These are phyloP conservation scores for Tachycineta bicolor DNA, from an alignment of 2,113 vertebrate species.

Conservation along the genomic window DNA sequence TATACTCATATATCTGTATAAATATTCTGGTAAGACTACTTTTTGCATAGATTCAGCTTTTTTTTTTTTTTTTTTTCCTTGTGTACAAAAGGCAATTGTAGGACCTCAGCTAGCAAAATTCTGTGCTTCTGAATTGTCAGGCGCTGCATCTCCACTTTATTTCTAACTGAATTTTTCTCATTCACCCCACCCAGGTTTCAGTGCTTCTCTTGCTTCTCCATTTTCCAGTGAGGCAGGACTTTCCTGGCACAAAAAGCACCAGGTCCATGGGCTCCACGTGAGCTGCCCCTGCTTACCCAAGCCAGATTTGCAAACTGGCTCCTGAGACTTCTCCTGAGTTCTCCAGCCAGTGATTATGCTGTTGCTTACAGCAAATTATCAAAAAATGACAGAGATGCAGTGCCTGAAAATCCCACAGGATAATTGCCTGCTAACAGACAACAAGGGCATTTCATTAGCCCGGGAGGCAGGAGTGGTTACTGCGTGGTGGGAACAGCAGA, in stretches of 20 bases:
- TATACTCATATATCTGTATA: not conserved
- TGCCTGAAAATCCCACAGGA: not conserved
- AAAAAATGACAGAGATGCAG: not conserved
- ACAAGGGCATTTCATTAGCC: not conserved
- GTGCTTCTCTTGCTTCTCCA: not conserved
- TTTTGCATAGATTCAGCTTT: not conserved
- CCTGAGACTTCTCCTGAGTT: not conserved
- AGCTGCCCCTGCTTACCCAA: not conserved
- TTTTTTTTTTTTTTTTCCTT: not conserved
- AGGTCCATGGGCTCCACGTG: rapidly evolving
- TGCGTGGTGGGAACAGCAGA: rapidly evolving
- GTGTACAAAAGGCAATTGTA: not conserved
- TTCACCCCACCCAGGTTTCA: not conserved
- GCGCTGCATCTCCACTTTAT: not conserved
- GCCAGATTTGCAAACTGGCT: not conserved
- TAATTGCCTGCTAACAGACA: not conserved
- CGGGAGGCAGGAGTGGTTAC: rapidly evolving
- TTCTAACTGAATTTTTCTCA: not conserved
- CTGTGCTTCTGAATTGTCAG: not conserved
- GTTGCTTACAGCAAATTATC: not conserved
- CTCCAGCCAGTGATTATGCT: not conserved
- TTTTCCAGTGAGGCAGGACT: not conserved
- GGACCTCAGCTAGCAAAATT: not conserved
- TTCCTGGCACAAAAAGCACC: not conserved
- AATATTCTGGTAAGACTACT: not conserved